Percentiles rank a stretch among this genome's conserved stretches.
Conservation (phyloP, 2,113 vertebrate genomes). For the Atlantisia rogersi region DNA sequence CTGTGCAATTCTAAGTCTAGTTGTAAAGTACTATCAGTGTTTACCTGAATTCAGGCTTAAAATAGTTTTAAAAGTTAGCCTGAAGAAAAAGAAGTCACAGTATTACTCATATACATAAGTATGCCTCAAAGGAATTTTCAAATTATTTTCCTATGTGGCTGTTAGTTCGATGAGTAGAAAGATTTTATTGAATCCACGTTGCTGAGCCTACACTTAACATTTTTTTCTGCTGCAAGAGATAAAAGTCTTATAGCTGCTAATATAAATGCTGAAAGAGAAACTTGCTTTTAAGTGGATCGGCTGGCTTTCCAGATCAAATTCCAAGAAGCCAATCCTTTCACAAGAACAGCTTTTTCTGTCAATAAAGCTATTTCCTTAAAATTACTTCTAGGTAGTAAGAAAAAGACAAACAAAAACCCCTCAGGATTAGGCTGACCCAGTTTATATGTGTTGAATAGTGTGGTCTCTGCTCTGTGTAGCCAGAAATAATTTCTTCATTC, state of each 20-base stretch:
- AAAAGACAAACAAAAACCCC: not conserved
- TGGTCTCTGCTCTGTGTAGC: not conserved
- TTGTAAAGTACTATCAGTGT: not conserved
- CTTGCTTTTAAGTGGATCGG: not conserved
- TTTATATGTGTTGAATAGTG: not conserved
- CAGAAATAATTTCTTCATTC: not conserved
- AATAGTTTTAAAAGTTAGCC: not conserved
- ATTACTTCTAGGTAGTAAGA: not conserved
- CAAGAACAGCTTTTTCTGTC: not conserved
- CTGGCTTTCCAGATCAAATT: not conserved
- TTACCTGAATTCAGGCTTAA: not conserved
- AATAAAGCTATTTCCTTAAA: not conserved
- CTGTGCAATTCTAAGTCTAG: not conserved
- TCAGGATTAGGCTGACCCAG: not conserved
- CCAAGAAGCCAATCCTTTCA: not conserved
- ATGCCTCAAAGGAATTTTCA: constrained; percentile 10
- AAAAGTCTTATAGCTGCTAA: not conserved
- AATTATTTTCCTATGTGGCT: not conserved
- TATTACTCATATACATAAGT: not conserved
- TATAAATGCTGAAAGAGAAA: not conserved
- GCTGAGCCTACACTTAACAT: not conserved
- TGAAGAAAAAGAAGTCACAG: not conserved
- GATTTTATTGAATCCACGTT: constrained; percentile 17
- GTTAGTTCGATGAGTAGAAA: constrained; percentile 7
- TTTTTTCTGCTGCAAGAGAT: not conserved